Conservation (phyloP, 2,888 invertebrate species). For the Macaria liturata region DNA sequence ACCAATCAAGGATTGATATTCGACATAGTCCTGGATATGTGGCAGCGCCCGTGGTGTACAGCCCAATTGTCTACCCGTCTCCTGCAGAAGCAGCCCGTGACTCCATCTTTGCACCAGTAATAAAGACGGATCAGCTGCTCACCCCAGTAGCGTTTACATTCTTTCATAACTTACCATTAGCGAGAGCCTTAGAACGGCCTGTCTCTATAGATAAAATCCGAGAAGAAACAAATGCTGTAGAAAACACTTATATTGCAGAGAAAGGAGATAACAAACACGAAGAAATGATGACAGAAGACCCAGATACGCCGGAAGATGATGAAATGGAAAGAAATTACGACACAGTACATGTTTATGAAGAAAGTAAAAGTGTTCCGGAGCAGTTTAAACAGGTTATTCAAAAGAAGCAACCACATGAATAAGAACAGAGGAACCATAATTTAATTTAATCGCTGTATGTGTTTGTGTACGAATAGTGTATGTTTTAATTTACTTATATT, state of each 20-base stretch:
- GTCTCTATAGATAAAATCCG: slow-evolving; percentile 55
- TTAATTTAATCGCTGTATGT: no score
- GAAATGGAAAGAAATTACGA: slow-evolving; percentile 6
- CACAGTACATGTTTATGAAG: slow-evolving; percentile 4
- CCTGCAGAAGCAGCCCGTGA: slow-evolving; percentile 40
- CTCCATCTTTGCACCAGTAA: slow-evolving; percentile 45
- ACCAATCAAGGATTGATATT: slow-evolving; percentile 81
- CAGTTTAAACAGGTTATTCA: slow-evolving; percentile 5
- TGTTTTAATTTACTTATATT: no score
- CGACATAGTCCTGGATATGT: slow-evolving; percentile 55
- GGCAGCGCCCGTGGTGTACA: slow-evolving; percentile 58
- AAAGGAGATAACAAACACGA: slow-evolving; percentile 12
- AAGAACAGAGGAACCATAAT: no score
- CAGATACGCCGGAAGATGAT: slow-evolving; percentile 2
- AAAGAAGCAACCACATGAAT: not conserved
- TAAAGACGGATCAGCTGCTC: slow-evolving; percentile 50
- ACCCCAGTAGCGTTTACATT: slow-evolving; percentile 64
- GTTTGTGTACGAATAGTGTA: no score
- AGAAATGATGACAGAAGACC: slow-evolving; percentile 5
- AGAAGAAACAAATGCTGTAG: slow-evolving; percentile 35
- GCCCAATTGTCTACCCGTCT: slow-evolving; percentile 47
- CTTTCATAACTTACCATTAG: slow-evolving; percentile 63
- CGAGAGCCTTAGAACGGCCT: slow-evolving; percentile 65
- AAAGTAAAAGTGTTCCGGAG: slow-evolving; percentile 8
- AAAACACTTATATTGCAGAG: slow-evolving; percentile 17